Evolutionary conservation across 2,113 vertebrate genomes (phyloP), one percentile per base, ranked within the genome.

Genomic region (Albula goreensis): DNA sequence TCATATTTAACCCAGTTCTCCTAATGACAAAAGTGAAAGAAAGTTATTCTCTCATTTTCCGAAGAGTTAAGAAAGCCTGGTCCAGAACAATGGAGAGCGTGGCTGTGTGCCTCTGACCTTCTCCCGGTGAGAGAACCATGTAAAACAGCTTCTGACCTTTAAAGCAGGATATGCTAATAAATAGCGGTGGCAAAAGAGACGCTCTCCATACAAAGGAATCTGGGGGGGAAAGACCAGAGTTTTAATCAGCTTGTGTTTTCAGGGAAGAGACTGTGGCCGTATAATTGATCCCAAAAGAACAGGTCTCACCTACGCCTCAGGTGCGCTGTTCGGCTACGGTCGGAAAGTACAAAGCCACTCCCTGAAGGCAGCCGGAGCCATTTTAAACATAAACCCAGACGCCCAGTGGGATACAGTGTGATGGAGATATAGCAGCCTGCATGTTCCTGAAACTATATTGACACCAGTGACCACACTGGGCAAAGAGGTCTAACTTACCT

Each of bases 241-340:
- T 94, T 93, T 95, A 95, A 95, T 95, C 91, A 95, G 93, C 89
- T 4, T 91, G 90, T 51, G 89, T 89, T 92, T 70, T 63, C 85
- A 88, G 90, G 93, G 93, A 93, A 93, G 91, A 92, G 92, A 91
- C 93, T 79, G 84, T 89, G 92, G 94, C 92, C 94, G 93, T 93
- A 92, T 95, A 95, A 96, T 96, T 96, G 94, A 95, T 95, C 94
- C 94, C 95, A 93, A 95, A 95, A 94, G 94, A 92, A 93, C 31
- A 94, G 90, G 91, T 93, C 92, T 91, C 94, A 86, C 82, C 80
- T 93, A 92, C 91, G 92, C 92, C 93, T 92, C 92, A 90, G 92
- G 93, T 93, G 93, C 89, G 88, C 87, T 86, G 87, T 83, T 92
- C 85, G 49, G 86, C 90, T 92, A 92, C 91, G 92, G 91, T 93